Conservation (phyloP, 2,797 vertebrate species). For the Enteromius viviparus region DNA sequence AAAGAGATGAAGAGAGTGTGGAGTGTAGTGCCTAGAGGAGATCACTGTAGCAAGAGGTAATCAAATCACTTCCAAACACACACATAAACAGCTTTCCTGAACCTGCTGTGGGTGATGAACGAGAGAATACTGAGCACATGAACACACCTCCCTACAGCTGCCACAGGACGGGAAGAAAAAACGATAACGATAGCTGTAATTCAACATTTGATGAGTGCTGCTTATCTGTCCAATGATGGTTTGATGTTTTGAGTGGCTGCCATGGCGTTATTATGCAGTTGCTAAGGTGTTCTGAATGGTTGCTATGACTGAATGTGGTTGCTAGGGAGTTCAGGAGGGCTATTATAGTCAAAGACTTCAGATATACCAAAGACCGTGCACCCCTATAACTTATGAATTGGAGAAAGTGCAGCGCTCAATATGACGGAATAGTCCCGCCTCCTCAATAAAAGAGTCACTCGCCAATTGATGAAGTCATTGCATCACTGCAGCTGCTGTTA, state of each 20-base stretch:
- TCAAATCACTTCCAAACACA: conserved; percentile 32
- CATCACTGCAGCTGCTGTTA: not conserved
- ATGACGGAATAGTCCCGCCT: not conserved
- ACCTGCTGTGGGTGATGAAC: not conserved
- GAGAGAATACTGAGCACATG: not conserved
- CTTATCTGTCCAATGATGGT: not conserved
- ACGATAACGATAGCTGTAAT: not conserved
- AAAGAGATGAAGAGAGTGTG: not conserved
- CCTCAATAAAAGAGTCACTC: not conserved
- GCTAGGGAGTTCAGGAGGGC: not conserved
- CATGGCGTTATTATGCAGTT: not conserved
- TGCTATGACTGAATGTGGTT: not conserved
- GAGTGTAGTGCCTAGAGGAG: conserved; percentile 6
- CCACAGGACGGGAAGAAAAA: not conserved
- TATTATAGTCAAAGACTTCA: not conserved
- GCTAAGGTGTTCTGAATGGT: conserved; percentile 2
- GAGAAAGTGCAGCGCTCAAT: not conserved
- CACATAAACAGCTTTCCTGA: conserved; percentile 10
- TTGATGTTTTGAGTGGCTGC: not conserved
- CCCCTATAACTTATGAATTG: not conserved
- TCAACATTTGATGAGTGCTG: not conserved
- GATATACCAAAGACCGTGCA: not conserved
- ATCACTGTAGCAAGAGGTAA: conserved; percentile 22
- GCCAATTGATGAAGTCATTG: not conserved
- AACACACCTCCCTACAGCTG: not conserved